Evolutionary conservation across 2,797 vertebrate genomes (phyloP).

Genomic region (Dromococcyx pavoninus): DNA sequence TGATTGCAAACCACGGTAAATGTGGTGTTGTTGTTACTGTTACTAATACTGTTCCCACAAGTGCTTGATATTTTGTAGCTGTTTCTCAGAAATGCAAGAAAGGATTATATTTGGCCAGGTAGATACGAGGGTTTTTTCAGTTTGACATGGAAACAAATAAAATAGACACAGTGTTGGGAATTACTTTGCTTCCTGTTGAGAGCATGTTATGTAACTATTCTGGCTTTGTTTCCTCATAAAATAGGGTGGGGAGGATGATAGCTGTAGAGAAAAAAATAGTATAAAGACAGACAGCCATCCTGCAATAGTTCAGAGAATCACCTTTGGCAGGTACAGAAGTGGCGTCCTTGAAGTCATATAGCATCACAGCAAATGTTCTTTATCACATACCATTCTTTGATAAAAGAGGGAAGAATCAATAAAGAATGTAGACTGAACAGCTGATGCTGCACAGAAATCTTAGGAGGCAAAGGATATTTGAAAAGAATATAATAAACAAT

Average conservation of each 20-base stretch:
- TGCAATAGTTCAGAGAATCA: neutral
- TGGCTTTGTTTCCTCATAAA: neutral
- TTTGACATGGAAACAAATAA: neutral
- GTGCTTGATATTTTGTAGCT: neutral
- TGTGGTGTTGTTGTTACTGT: neutral
- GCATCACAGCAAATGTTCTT: neutral
- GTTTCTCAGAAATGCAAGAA: neutral
- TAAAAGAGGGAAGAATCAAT: conserved; percentile 3
- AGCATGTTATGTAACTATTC: neutral
- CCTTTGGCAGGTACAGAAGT: neutral
- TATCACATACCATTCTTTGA: neutral
- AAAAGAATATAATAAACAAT: neutral
- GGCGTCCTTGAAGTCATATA: neutral
- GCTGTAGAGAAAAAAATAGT: neutral
- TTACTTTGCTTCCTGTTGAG: conserved; percentile 9
- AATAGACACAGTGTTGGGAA: neutral
- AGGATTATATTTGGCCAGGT: neutral
- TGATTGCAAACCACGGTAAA: neutral
- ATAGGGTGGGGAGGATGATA: neutral
- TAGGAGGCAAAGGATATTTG: neutral
- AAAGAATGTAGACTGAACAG: neutral
- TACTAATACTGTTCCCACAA: neutral
- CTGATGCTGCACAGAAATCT: neutral
- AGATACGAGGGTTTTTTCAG: neutral
- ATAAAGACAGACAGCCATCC: neutral